Percentiles rank a stretch among this genome's conserved stretches.
These are phyloP conservation scores for Melanotaenia parkinsoni DNA, from an alignment of 2,797 vertebrate genomes.

Conservation along the genomic window DNA sequence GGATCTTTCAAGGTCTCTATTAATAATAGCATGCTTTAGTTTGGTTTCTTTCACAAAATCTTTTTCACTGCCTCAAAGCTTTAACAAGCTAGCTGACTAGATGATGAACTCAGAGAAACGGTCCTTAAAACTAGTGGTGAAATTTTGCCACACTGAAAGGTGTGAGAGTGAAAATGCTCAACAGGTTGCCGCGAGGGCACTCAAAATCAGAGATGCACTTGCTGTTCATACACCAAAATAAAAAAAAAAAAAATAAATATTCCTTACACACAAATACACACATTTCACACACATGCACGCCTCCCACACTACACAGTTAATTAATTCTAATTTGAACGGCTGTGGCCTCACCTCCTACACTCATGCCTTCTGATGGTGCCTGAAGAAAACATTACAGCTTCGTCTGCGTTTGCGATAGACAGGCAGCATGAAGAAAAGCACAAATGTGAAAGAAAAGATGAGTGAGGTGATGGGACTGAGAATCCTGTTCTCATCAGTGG, in stretches of 20 bases:
- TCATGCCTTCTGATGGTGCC: slow-evolving; percentile 58
- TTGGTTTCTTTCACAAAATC: background rate
- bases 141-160: slow-evolving; percentile 27
- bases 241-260: slow-evolving; percentile 12
- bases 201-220: background rate
- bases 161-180: slow-evolving; percentile 39
- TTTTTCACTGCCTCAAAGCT: background rate
- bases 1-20: slow-evolving; percentile 21
- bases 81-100: slow-evolving; percentile 20
- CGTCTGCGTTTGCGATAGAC: slow-evolving; percentile 25
- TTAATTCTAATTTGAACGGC: slow-evolving; percentile 78
- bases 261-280: slow-evolving; percentile 37
- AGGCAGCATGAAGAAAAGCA: slow-evolving; percentile 20
- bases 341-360: slow-evolving; percentile 77
- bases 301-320: slow-evolving; percentile 70
- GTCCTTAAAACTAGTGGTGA: background rate
- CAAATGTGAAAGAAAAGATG: slow-evolving; percentile 22
- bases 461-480: slow-evolving; percentile 24
- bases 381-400: slow-evolving; percentile 50
- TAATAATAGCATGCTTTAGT: slow-evolving; percentile 13
- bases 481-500: background rate
- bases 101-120: slow-evolving; percentile 17
- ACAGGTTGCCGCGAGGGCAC: slow-evolving; percentile 38
- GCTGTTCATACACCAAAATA: background rate
- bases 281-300: slow-evolving; percentile 46